These are phyloP conservation scores for Pyrgus malvae DNA, from an alignment of 2,888 invertebrate genomes.

Conservation along the genomic window DNA sequence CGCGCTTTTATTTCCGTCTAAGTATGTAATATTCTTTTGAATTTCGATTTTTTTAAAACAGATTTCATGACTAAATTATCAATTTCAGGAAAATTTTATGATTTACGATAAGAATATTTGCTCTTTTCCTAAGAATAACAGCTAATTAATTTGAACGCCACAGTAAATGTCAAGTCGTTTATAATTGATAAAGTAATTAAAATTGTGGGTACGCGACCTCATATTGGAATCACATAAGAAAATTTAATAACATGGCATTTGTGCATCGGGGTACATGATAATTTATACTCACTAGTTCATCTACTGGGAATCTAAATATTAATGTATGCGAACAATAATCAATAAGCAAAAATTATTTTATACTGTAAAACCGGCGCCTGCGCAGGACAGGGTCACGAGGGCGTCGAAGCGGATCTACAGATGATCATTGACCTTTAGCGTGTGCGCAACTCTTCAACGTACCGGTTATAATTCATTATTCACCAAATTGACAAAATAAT, in stretches of 20 bases:
- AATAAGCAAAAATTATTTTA: conserved; percentile 58
- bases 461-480: conserved; percentile 76
- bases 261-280: conserved; percentile 5
- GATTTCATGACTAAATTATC: too few species aligned
- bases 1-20: too few species aligned
- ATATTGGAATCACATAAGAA: background rate
- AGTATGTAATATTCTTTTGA: too few species aligned
- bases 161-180: background rate
- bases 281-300: conserved; percentile 7
- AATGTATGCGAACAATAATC: conserved; percentile 44
- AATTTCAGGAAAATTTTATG: too few species aligned
- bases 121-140: too few species aligned
- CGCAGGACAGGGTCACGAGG: conserved; percentile 76
- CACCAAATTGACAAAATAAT: conserved; percentile 42
- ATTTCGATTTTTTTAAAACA: too few species aligned
- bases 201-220: background rate
- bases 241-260: background rate
- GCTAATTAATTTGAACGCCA: background rate
- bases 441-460: conserved; percentile 63
- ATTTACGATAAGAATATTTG: too few species aligned
- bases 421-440: conserved; percentile 81
- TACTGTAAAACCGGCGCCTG: conserved; percentile 48
- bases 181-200: background rate
- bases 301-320: conserved; percentile 20
- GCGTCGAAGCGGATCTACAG: conserved; percentile 79